Evolutionary conservation across 2,888 invertebrate genomes (phyloP), one percentile per base, ranked within the genome.

Genomic region (Acrobasis consociella): DNA sequence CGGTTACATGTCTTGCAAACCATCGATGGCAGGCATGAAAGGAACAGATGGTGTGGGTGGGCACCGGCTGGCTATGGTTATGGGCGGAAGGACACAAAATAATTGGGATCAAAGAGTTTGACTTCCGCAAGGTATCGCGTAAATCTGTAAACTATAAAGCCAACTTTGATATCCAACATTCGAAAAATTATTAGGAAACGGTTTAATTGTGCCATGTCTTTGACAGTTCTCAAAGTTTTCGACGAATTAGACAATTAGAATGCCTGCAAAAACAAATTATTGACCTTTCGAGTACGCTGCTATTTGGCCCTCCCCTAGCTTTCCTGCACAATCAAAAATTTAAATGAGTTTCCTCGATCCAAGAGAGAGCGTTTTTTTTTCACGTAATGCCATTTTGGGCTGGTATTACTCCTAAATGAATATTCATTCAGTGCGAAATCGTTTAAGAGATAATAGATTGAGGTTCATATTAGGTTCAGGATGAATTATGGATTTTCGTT

Each of bases 391-490:
- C 86, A 85, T 89, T 89, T 88, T 81, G 78, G 83, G 85, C 80
- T 83, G 85, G 85, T 82, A 88, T 89, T 88, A 87, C 88, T 85
- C 83, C 79, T 82, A 87, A 89, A 89, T 91, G 91, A 91, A 91
- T 91, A 91, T 91, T 91, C 91, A 91, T 91, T 86, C 77, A 75
- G 81, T 83, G 86, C 83, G 80, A 89, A 91, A 91, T 87, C 91
- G 91, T 85, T 91, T 89, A 89, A 72, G 86, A 88, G 88, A 88
- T 89, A 89, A 90, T 89, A 89, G 86, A 89, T 88, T 85, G 87
- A 81, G 84, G 86, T 87, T 87, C 86, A 86, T 89, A 88, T 89
- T 87, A 86, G 81, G 83, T 78, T 77, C 75, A 73, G 74, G 78
- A 83, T 87, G 87, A 89, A 86, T 89, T 86, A 89, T 86, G 81